These are phyloP conservation scores for Habropoda laboriosa DNA, from an alignment of 1,140 invertebrate genomes.

Conservation along the genomic window DNA sequence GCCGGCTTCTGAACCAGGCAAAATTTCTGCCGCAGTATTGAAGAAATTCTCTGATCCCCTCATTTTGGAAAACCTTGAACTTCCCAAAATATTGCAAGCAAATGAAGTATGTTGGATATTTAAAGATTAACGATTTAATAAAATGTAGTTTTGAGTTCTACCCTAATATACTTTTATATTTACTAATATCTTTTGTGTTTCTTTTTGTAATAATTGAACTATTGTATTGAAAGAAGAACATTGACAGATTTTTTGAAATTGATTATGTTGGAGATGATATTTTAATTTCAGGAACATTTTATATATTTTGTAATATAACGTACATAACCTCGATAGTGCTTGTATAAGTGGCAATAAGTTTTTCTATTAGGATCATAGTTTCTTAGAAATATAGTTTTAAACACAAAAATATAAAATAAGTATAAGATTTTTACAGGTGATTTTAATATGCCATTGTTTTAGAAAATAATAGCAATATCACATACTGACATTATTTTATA, in stretches of 20 bases:
- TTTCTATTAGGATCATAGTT: too few relatives aligned
- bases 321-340: background rate
- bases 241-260: too few relatives aligned
- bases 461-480: background rate
- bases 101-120: conserved; percentile 73
- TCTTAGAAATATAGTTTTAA: too few relatives aligned
- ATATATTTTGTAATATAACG: background rate
- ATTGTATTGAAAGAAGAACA: too few relatives aligned
- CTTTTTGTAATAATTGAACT: background rate
- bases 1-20: conserved; percentile 55
- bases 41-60: conserved; percentile 79
- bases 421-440: too few relatives aligned
- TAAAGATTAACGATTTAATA: conserved; percentile 3
- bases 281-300: conserved; percentile 11
- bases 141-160: background rate
- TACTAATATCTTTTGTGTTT: too few relatives aligned
- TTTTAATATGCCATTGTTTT: background rate
- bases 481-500: too few relatives aligned
- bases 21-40: conserved; percentile 80
- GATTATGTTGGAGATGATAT: background rate
- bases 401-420: too few relatives aligned
- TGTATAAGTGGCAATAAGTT: background rate
- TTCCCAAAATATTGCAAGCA: conserved; percentile 67
- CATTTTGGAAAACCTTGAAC: conserved; percentile 76
- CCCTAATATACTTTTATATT: background rate